phyloP scores from a whole-genome alignment of 2,113 vertebrate species.

The Solea senegalensis region DNA sequence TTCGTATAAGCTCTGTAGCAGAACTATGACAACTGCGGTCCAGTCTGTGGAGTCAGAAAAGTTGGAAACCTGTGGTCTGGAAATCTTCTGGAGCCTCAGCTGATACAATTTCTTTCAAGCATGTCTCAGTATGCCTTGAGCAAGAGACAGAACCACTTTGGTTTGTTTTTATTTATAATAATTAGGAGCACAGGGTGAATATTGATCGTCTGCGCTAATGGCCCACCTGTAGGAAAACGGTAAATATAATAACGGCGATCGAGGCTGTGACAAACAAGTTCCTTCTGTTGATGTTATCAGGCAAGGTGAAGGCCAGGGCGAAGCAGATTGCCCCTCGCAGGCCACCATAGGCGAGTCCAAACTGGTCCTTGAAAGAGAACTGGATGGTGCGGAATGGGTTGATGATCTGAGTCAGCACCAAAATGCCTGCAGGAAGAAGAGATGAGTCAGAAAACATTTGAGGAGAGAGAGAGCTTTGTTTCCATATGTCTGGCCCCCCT shows the following conservation, averaged over 20 bases:
- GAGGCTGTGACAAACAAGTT: constrained; percentile 90
- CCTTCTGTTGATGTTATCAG: constrained; percentile 85
- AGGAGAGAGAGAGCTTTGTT: not conserved
- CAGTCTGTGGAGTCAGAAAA: too few species aligned
- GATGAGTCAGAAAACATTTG: not conserved
- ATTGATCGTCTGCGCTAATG: not conserved
- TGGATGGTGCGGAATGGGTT: constrained; percentile 92
- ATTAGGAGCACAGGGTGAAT: not conserved
- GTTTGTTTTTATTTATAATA: not conserved
- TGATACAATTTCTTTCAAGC: too few species aligned
- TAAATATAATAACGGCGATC: constrained; percentile 91
- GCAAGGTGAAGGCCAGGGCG: constrained; percentile 90
- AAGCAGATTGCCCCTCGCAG: constrained; percentile 94
- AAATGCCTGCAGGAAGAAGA: constrained; percentile 80
- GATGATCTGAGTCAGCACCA: constrained; percentile 91
- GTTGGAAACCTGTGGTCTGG: too few species aligned
- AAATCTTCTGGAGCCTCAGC: too few species aligned
- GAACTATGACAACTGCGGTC: too few species aligned
- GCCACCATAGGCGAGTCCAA: constrained; percentile 92
- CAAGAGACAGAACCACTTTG: not conserved
- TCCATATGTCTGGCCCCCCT: accelerated
- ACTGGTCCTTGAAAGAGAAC: constrained; percentile 92
- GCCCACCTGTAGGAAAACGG: constrained; percentile 90
- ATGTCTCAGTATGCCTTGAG: too few species aligned
- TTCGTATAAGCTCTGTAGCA: too few species aligned